Conservation (phyloP, 2,113 vertebrate species). For the Xiphias gladius region DNA sequence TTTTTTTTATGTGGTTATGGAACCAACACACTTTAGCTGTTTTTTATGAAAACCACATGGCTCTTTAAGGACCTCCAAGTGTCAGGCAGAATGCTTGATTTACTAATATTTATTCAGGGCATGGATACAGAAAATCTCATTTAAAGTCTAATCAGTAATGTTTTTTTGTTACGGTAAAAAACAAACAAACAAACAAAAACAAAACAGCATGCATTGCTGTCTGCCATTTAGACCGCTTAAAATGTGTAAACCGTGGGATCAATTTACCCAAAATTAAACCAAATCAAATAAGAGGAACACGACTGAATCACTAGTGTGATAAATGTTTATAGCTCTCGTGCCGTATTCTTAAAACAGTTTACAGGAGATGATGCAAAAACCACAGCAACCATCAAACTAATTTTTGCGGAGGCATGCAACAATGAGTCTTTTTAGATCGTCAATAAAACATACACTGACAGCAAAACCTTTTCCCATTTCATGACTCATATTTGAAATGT, state of each 20-base stretch:
- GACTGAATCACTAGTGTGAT: too few relatives aligned
- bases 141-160: neutral
- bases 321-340: too few relatives aligned
- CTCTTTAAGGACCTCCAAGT: neutral
- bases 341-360: neutral
- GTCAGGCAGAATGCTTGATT: neutral
- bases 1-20: neutral
- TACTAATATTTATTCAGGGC: neutral
- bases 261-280: neutral
- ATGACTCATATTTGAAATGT: conserved; percentile 15
- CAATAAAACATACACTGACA: neutral
- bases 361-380: neutral
- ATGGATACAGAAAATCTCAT: neutral
- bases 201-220: neutral
- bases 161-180: too few relatives aligned
- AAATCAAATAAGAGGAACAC: too few relatives aligned
- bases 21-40: neutral
- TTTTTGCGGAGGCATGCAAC: neutral
- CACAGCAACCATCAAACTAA: neutral
- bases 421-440: neutral
- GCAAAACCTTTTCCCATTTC: neutral
- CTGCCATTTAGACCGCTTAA: neutral
- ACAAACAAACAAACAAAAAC: too few relatives aligned
- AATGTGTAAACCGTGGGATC: neutral
- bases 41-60: neutral